Percentiles rank a stretch among this genome's conserved stretches.
These are phyloP conservation scores for Castor canadensis DNA, from an alignment of 2,113 vertebrate genomes.

Conservation along the genomic window DNA sequence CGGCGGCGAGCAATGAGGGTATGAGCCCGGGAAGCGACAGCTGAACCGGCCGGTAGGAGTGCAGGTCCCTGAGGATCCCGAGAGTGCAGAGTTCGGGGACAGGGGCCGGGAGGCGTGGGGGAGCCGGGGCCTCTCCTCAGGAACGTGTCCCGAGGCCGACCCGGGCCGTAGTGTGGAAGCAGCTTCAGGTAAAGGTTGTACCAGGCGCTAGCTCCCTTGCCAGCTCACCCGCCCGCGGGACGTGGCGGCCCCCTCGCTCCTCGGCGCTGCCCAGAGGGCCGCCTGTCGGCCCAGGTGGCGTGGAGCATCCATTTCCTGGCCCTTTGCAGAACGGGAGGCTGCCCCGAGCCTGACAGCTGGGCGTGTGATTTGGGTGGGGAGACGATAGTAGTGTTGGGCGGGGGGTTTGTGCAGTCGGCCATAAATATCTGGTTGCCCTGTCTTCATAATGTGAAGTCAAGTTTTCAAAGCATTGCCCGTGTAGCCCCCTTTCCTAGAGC, in stretches of 20 bases:
- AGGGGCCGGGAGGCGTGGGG: constrained; percentile 33
- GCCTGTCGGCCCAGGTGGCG: neutral
- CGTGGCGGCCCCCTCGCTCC: neutral
- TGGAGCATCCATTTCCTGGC: constrained; percentile 20
- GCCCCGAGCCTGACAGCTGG: constrained; percentile 36
- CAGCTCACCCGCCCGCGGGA: neutral
- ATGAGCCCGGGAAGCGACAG: constrained; percentile 55
- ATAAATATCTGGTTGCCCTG: neutral
- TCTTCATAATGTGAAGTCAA: neutral
- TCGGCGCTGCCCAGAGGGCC: neutral
- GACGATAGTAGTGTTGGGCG: neutral
- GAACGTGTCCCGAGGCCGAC: constrained; percentile 50
- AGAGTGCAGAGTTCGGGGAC: constrained; percentile 45
- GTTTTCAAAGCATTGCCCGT: constrained; percentile 28
- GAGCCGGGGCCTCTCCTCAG: constrained; percentile 12
- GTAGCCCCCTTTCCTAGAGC: neutral
- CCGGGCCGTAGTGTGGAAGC: constrained; percentile 48
- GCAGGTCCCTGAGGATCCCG: constrained; percentile 25
- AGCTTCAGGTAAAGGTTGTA: constrained; percentile 75
- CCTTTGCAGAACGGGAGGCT: neutral
- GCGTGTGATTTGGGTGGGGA: constrained; percentile 44
- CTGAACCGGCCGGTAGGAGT: constrained; percentile 47
- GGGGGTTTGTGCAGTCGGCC: neutral
- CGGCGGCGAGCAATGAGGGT: neutral
- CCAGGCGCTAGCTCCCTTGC: constrained; percentile 9